Conservation (phyloP, 1,140 invertebrate species). For the Gonioctena quinquepunctata region DNA sequence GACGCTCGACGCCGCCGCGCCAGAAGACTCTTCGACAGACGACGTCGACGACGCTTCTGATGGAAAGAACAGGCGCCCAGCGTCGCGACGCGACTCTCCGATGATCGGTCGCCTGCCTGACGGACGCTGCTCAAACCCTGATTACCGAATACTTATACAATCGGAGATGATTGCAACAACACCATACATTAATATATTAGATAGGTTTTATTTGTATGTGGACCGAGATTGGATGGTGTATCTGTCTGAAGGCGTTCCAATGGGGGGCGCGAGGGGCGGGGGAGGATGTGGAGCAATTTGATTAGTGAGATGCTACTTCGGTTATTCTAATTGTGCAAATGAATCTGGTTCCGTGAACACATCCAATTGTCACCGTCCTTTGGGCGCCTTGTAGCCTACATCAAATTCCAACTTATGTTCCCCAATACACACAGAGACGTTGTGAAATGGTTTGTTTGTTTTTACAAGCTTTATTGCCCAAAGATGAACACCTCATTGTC, state of each 20-base stretch:
- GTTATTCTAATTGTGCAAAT: no score
- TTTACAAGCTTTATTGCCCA: no score
- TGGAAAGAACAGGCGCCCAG: neutral
- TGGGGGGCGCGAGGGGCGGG: neutral
- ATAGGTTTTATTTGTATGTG: neutral
- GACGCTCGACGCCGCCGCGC: neutral
- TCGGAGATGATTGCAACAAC: slow-evolving; percentile 13
- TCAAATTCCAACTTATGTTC: no score
- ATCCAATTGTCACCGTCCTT: no score
- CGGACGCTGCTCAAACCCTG: slow-evolving; percentile 16
- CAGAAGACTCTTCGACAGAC: slow-evolving; percentile 11
- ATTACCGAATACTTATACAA: slow-evolving; percentile 10
- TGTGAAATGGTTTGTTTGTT: no score
- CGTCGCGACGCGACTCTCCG: slow-evolving; percentile 1
- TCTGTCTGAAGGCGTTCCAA: neutral
- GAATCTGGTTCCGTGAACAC: no score
- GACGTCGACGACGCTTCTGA: slow-evolving; percentile 6
- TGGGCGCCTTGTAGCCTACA: no score
- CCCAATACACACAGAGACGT: no score
- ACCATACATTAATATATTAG: slow-evolving; percentile 10
- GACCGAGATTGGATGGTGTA: neutral
- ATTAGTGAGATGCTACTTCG: no score
- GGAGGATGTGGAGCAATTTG: no score
- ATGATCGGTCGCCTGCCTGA: slow-evolving; percentile 15
- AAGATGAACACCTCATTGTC: no score